Percentiles rank a stretch among this genome's conserved stretches.
phyloP scores from a whole-genome alignment of 2,888 invertebrate genomes.

The Serripes groenlandicus region DNA sequence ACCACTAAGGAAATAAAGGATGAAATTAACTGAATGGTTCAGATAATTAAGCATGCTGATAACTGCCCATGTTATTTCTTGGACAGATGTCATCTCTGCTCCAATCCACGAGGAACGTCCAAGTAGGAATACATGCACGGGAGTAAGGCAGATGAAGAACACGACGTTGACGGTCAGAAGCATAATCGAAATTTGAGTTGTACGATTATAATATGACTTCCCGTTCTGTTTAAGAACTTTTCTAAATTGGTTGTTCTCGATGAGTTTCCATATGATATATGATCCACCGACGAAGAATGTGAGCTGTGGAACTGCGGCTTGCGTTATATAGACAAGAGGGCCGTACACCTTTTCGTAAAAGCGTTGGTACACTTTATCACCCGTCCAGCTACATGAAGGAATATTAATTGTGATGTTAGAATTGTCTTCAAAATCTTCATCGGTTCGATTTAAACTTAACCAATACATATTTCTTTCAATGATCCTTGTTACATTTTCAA shows the following conservation, averaged over 20 bases:
- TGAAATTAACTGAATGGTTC: constrained; percentile 7
- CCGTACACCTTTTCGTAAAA: background rate
- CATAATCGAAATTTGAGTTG: background rate
- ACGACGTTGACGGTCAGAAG: background rate
- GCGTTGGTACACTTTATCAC: background rate
- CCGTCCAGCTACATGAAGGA: background rate
- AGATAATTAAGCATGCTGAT: constrained; percentile 4
- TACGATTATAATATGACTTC: background rate
- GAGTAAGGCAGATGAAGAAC: background rate
- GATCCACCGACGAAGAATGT: background rate
- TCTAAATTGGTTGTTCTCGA: background rate
- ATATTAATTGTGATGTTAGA: too few relatives aligned
- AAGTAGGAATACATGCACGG: background rate
- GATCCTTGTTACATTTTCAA: background rate
- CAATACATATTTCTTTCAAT: too few relatives aligned
- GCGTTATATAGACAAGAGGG: background rate
- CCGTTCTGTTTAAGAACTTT: background rate
- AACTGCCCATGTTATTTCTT: constrained; percentile 8
- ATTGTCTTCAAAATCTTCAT: too few relatives aligned
- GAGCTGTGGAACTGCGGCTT: background rate
- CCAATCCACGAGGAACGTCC: background rate
- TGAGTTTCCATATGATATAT: background rate
- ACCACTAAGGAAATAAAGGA: constrained; percentile 18
- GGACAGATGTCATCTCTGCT: background rate
- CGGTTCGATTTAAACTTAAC: too few relatives aligned